These are phyloP conservation scores for Glyptemys insculpta DNA, from an alignment of 2,797 vertebrate species.

Conservation along the genomic window DNA sequence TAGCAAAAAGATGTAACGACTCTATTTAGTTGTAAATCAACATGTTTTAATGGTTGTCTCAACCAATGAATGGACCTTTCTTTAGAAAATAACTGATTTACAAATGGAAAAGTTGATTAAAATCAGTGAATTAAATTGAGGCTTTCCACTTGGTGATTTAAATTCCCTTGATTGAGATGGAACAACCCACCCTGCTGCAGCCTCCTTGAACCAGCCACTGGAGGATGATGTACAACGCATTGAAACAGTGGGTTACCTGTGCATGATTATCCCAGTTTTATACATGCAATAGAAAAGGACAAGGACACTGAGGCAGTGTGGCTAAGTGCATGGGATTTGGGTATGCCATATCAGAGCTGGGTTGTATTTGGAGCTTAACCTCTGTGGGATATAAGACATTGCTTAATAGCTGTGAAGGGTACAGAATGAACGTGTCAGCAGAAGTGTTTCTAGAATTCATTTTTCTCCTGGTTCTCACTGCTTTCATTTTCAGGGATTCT, in stretches of 20 bases:
- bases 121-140: neutral
- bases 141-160: neutral
- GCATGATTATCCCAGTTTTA: neutral
- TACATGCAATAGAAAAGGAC: neutral
- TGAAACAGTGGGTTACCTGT: neutral
- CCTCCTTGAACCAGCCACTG: neutral
- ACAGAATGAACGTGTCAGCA: neutral
- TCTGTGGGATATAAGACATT: neutral
- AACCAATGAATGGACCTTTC: neutral
- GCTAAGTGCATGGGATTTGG: neutral
- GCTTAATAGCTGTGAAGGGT: neutral
- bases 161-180: neutral
- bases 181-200: neutral
- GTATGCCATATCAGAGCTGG: neutral
- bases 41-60: too few species aligned
- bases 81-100: neutral
- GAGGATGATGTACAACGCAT: neutral
- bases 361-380: neutral
- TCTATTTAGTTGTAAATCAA: neutral
- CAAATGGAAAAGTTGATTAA: neutral
- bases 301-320: too few species aligned
- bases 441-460: neutral
- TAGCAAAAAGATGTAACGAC: too few species aligned
- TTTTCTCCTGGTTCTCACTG: neutral
- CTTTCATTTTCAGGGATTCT: neutral